These are phyloP conservation scores for Cheilosia grossa DNA, from an alignment of 2,888 invertebrate genomes.

Conservation along the genomic window DNA sequence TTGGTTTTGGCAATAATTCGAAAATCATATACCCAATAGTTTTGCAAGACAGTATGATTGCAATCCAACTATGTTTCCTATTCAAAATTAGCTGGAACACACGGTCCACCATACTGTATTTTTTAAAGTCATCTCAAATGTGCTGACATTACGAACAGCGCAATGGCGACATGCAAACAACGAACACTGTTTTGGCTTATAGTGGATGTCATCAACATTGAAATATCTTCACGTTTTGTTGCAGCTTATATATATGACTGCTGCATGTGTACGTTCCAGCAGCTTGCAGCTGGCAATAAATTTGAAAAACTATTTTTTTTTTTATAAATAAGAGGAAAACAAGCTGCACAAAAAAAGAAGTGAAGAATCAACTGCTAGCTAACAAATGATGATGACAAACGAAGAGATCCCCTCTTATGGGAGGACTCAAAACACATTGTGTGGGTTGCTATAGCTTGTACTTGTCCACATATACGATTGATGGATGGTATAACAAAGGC, in stretches of 20 bases:
- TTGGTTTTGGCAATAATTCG: no score
- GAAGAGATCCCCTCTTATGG: conserved; percentile 10
- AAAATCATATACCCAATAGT: no score
- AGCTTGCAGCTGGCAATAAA: conserved; percentile 70
- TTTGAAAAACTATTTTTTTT: conserved; percentile 32
- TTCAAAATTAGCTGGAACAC: not conserved
- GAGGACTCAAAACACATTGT: conserved; percentile 42
- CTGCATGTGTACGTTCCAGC: conserved; percentile 44
- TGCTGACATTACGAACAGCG: conserved; percentile 51
- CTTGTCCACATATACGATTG: conserved; percentile 37
- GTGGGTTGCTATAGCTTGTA: conserved; percentile 26
- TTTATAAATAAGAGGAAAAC: conserved; percentile 32
- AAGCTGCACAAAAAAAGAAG: conserved; percentile 45
- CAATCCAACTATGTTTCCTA: no score
- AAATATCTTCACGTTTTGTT: conserved; percentile 69
- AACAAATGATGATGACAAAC: conserved; percentile 71
- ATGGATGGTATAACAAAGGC: conserved; percentile 60
- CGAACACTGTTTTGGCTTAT: conserved; percentile 62
- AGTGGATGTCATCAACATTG: conserved; percentile 69
- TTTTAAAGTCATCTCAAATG: conserved; percentile 56
- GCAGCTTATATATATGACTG: conserved; percentile 3
- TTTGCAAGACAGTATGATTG: no score
- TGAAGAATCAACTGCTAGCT: conserved; percentile 33
- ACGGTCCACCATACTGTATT: conserved; percentile 30
- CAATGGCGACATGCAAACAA: conserved; percentile 48